phyloP scores from a whole-genome alignment of 2,113 vertebrate species.

The Mixornis gularis region DNA sequence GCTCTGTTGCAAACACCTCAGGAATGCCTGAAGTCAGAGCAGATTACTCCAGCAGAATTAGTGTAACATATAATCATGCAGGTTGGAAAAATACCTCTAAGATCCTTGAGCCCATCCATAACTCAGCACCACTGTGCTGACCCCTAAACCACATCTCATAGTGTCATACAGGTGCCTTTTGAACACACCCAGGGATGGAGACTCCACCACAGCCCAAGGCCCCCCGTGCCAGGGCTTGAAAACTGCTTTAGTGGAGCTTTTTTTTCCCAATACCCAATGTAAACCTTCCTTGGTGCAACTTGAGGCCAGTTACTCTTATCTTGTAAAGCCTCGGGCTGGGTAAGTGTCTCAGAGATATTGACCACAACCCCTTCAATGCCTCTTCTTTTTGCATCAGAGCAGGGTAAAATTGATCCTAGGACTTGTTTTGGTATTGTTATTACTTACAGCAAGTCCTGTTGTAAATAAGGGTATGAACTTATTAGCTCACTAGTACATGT shows the following conservation, averaged over 20 bases:
- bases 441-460: not conserved
- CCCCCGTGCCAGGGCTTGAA: not conserved
- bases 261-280: no score
- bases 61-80: no score
- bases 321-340: not conserved
- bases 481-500: not conserved
- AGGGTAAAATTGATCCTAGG: not conserved
- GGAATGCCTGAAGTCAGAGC: not conserved
- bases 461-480: not conserved
- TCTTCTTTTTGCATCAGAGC: not conserved
- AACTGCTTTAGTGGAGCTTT: no score
- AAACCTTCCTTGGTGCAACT: not conserved
- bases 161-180: not conserved
- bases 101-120: not conserved
- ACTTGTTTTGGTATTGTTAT: not conserved
- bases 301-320: not conserved
- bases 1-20: not conserved
- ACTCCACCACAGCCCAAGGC: not conserved
- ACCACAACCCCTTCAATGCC: not conserved
- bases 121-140: not conserved
- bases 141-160: not conserved
- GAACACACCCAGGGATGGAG: no score
- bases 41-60: not conserved
- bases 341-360: not conserved
- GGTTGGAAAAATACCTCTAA: not conserved